A percentile compares a stretch with the other conserved stretches of the same genome.
These are phyloP conservation scores for Lochmaea crataegi DNA, from an alignment of 2,888 invertebrate genomes.

Conservation along the genomic window DNA sequence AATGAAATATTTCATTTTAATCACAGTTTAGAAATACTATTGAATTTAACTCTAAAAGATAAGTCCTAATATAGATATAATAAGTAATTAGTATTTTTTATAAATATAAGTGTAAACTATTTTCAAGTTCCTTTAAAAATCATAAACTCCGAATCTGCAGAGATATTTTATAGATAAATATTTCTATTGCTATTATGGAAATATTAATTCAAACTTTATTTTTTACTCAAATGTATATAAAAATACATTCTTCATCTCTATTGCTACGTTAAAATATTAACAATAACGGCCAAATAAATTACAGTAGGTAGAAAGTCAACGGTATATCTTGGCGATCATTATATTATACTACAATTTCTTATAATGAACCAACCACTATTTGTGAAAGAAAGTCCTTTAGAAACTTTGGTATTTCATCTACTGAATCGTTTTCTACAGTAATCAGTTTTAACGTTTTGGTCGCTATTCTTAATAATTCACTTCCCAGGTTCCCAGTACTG, in stretches of 20 bases:
- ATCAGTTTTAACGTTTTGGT: neutral
- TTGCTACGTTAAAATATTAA: neutral
- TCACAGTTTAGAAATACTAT: slow-evolving; percentile 61
- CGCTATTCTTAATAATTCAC: too few species aligned
- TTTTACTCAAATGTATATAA: slow-evolving; percentile 17
- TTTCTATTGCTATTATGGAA: neutral
- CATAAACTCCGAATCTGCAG: slow-evolving; percentile 4
- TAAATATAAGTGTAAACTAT: neutral
- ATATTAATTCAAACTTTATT: neutral
- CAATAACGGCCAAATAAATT: neutral
- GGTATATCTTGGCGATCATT: too few species aligned
- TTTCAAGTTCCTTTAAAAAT: slow-evolving; percentile 6
- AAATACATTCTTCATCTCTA: neutral
- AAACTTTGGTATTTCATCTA: neutral
- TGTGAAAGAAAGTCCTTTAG: neutral
- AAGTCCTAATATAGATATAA: neutral
- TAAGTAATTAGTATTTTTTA: neutral
- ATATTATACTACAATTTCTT: too few species aligned
- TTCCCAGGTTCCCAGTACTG: too few species aligned
- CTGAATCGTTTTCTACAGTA: neutral
- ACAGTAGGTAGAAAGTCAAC: neutral
- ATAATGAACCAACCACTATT: too few species aligned
- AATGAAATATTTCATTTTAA: slow-evolving; percentile 56
- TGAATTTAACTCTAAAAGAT: slow-evolving; percentile 19
- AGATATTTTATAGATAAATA: slow-evolving; percentile 9